These are phyloP conservation scores for Nymphalis polychloros DNA, from an alignment of 2,888 invertebrate species.

Conservation along the genomic window DNA sequence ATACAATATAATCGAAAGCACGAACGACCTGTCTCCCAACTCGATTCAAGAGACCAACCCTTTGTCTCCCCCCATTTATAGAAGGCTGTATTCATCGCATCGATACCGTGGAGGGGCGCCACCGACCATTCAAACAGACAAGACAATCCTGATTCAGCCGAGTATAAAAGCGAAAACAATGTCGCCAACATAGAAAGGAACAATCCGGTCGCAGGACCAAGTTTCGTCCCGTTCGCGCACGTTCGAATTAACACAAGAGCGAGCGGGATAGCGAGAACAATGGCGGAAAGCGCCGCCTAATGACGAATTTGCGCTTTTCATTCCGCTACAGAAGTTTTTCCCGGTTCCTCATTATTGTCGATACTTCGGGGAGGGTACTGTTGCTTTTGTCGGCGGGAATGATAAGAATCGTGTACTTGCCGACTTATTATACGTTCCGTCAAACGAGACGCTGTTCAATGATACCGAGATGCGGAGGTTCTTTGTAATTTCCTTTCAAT, in stretches of 20 bases:
- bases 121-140: conserved; percentile 79
- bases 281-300: conserved; percentile 81
- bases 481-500: conserved; percentile 38
- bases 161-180: conserved; percentile 81
- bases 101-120: conserved; percentile 79
- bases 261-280: conserved; percentile 68
- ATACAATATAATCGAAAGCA: conserved; percentile 79
- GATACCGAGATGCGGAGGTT: conserved; percentile 32
- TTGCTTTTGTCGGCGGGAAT: conserved; percentile 64
- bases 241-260: conserved; percentile 41
- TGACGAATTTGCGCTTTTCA: conserved; percentile 83
- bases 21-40: conserved; percentile 78
- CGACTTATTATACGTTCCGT: conserved; percentile 41
- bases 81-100: conserved; percentile 70
- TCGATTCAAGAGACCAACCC: conserved; percentile 81
- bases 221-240: conserved; percentile 63
- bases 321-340: conserved; percentile 82
- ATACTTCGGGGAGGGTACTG: conserved; percentile 76
- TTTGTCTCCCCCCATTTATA: conserved; percentile 79
- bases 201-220: conserved; percentile 79
- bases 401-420: conserved; percentile 70
- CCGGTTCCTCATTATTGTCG: conserved; percentile 80
- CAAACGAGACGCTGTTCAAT: conserved; percentile 30
- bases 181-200: conserved; percentile 82
- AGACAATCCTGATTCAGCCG: conserved; percentile 81